These are phyloP conservation scores for Eupeodes luniger DNA, from an alignment of 2,888 invertebrate genomes.

Conservation along the genomic window DNA sequence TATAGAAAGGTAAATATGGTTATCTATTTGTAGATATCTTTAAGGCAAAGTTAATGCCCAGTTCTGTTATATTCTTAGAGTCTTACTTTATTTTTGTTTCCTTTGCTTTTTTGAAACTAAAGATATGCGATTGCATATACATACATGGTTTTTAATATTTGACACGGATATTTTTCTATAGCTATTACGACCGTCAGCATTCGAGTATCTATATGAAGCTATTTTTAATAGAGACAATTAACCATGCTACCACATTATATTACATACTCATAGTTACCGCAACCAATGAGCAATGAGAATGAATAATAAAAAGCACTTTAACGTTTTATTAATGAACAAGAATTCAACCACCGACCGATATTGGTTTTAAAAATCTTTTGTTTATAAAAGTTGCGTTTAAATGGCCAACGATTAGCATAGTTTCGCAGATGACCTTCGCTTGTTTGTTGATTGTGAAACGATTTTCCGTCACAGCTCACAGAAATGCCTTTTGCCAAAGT, in stretches of 20 bases:
- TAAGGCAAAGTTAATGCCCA: constrained; percentile 38
- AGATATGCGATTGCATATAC: neutral
- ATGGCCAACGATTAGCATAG: constrained; percentile 45
- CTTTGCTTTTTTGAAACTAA: neutral
- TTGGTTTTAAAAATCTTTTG: constrained; percentile 43
- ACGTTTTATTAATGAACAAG: constrained; percentile 63
- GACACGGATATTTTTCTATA: constrained; percentile 58
- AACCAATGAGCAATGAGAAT: constrained; percentile 25
- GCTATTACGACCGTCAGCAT: constrained; percentile 15
- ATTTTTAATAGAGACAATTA: constrained; percentile 36
- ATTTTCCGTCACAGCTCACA: constrained; percentile 40
- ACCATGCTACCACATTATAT: neutral
- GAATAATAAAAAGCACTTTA: constrained; percentile 46
- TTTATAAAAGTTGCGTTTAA: constrained; percentile 40
- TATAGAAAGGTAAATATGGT: constrained; percentile 56
- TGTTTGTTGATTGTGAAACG: constrained; percentile 33
- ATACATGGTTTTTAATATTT: constrained; percentile 40
- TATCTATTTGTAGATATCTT: constrained; percentile 60
- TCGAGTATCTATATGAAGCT: neutral
- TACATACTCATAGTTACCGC: neutral
- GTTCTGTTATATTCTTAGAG: constrained; percentile 40
- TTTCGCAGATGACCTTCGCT: constrained; percentile 53
- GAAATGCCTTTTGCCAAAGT: constrained; percentile 14
- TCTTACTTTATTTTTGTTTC: constrained; percentile 12
- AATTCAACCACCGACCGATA: constrained; percentile 34